A percentile compares a stretch with the other conserved stretches of the same genome.
Conservation (phyloP, 2,113 vertebrate species). For the Chaetura pelagica region DNA sequence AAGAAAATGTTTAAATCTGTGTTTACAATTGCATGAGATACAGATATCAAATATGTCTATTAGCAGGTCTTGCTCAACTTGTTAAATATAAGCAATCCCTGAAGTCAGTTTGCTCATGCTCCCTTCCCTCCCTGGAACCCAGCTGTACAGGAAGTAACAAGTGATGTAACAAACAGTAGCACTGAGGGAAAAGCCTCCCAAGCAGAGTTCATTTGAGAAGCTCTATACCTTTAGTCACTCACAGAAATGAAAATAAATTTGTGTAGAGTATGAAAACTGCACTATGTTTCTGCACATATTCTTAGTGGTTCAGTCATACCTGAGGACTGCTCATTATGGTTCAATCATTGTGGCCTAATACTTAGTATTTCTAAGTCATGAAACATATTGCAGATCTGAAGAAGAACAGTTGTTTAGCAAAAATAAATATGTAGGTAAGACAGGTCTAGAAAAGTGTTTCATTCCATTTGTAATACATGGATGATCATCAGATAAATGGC, state of each 20-base stretch:
- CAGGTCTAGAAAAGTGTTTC: not conserved
- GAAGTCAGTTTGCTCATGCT: not conserved
- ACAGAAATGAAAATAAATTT: not conserved
- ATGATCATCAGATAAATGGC: not conserved
- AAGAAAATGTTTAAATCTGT: not conserved
- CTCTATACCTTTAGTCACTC: not conserved
- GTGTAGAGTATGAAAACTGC: not conserved
- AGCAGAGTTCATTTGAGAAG: not conserved
- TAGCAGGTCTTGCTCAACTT: not conserved
- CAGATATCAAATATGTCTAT: not conserved
- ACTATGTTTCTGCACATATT: not conserved
- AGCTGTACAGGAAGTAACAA: not conserved
- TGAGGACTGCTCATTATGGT: not conserved
- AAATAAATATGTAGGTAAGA: not conserved
- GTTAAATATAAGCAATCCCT: not conserved
- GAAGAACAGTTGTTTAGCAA: not conserved
- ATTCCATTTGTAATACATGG: not conserved
- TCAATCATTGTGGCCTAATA: not conserved
- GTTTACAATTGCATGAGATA: not conserved
- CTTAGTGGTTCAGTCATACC: not conserved
- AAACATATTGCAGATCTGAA: not conserved
- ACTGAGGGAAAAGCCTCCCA: not conserved
- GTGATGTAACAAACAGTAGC: not conserved
- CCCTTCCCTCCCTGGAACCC: not conserved
- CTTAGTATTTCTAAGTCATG: rapidly evolving